Base-by-base conservation (phyloP, 2,888 invertebrate genomes). In the Xanthorhoe designata region DNA sequence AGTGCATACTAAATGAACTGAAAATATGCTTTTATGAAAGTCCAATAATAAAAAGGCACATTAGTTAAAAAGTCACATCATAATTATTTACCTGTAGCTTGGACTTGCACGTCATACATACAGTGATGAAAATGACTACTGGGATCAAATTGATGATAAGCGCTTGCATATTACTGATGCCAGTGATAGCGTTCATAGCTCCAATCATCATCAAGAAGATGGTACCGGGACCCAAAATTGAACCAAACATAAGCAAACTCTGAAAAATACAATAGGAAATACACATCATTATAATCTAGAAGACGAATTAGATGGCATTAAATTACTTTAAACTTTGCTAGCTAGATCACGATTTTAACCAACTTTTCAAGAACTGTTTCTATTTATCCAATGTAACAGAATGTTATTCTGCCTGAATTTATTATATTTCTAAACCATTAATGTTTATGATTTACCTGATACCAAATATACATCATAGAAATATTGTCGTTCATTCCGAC, bases 401-500 rank as follows among this genome's bases (percentile, higher is more conserved):
- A n/a, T n/a, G n/a, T n/a, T n/a, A n/a, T n/a, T n/a, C n/a, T n/a
- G n/a, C n/a, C n/a, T n/a, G n/a, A n/a, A n/a, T n/a, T n/a, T n/a
- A n/a, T n/a, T n/a, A n/a, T n/a, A n/a, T n/a, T n/a, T n/a, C n/a
- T n/a, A n/a, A n/a, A n/a, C n/a, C n/a, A n/a, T n/a, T n/a, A n/a
- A n/a, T n/a, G n/a, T n/a, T n/a, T n/a, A n/a, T n/a, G n/a, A n/a
- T n/a, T 10, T 70, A 90, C 92, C 89, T 93, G 92, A 84, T 98
- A 98, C 18, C 89, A 78, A 67, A 98, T 96, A 78, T 98, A 98
- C 0, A 96, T 89, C 78, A 95, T 95, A 0, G 98, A 98, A 78
- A 99, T 98, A 79, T 97, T 97, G 78, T 98, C 97, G 82, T 99
- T 99, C 58, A 96, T 94, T 81, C 95, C 94, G 18, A 98, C 96